Evolutionary conservation across 2,888 invertebrate species (phyloP), one percentile per base, ranked within the genome.

Genomic region (Cryptosula pallasiana): DNA sequence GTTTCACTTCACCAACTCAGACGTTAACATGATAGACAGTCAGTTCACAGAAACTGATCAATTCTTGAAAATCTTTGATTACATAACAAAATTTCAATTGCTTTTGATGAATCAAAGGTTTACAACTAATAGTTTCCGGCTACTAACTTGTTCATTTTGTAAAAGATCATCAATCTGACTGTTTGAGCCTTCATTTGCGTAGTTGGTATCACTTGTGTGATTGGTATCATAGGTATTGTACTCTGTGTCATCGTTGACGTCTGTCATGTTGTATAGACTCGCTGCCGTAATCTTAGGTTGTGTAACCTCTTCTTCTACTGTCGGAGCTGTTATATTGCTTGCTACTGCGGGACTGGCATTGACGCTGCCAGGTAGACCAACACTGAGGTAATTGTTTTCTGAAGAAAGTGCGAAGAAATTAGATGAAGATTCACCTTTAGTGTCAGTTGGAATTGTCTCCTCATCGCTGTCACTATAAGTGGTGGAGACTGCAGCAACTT

Each of bases 381-480:
- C 63, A 27, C 2, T 32, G 5, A 13, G 5, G 32, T 20, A 3
- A 2, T 32, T 32, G 32, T 27, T 27, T 9, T 63, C 63, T 63
- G 63, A 32, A 27, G 20, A 20, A 16, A 63, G 32, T 2, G 63
- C 25, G n/a, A 63, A 63, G 34, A 63, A 63, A 32, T 63, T 63
- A 2, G 29, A 5, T 5, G 63, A 32, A 32, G 63, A 13, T 2
- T 3, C 32, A 25, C 16, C 9, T 3, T 9, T 9, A 5, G 20
- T 16, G n/a, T 20, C 29, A 32, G 27, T 13, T 32, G 3, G 25
- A 2, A 2, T 5, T n/a, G 20, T 16, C 5, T 63, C 63, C 63
- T 63, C 63, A 23, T 57, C 57, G n/a, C 63, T 63, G n/a, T 63
- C 63, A 32, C 63, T 63, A n/a, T 63, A 63, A 3, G 27, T 32